These are phyloP conservation scores for Arothron firmamentum DNA, from an alignment of 2,113 vertebrate genomes.

Conservation along the genomic window DNA sequence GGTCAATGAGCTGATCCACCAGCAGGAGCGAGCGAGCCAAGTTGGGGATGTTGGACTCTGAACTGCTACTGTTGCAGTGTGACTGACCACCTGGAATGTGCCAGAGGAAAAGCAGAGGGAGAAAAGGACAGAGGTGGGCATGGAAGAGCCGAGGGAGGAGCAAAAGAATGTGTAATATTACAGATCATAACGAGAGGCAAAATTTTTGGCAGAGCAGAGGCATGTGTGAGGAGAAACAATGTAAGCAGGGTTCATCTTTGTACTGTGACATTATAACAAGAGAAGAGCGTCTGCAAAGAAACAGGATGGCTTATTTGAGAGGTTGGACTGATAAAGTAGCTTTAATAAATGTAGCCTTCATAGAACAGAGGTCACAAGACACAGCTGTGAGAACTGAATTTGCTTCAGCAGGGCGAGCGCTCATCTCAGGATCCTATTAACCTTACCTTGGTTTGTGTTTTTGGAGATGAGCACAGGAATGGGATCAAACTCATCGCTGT, in stretches of 20 bases:
- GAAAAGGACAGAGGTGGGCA: conserved; percentile 52
- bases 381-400: conserved; percentile 9
- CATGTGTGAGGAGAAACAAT: conserved; percentile 65
- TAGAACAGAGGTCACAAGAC: conserved; percentile 36
- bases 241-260: conserved; percentile 65
- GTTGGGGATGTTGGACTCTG: conserved; percentile 99
- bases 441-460: conserved; percentile 97
- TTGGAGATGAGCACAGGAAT: conserved; percentile 98
- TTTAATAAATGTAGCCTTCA: conserved; percentile 28
- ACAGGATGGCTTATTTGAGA: conserved; percentile 29
- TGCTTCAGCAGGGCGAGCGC: conserved; percentile 32
- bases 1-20: conserved; percentile 99
- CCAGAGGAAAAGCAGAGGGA: conserved; percentile 60
- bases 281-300: neutral
- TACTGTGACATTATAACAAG: conserved; percentile 67
- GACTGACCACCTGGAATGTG: conserved; percentile 96
- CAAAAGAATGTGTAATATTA: conserved; percentile 56
- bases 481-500: conserved; percentile 98
- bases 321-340: conserved; percentile 33
- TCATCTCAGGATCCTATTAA: conserved; percentile 41
- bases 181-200: conserved; percentile 29
- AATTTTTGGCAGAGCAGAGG: conserved; percentile 47
- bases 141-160: conserved; percentile 58
- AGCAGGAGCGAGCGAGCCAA: conserved; percentile 98
- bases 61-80: conserved; percentile 99